phyloP scores from a whole-genome alignment of 2,113 vertebrate species.

The Turdus rufiventris region DNA sequence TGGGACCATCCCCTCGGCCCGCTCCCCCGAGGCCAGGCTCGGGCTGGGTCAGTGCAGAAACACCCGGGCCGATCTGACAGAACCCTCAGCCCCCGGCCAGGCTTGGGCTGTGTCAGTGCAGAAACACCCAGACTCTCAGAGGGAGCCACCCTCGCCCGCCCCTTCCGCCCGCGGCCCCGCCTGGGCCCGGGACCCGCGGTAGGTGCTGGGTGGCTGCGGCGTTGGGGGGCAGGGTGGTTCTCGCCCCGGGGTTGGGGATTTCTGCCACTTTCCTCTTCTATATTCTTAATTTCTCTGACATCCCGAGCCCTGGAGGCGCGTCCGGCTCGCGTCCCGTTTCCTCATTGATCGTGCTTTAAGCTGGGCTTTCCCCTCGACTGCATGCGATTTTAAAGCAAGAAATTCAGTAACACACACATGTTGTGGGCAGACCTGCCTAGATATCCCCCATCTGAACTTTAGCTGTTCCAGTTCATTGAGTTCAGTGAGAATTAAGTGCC shows the following conservation, averaged over 20 bases:
- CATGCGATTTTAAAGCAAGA: not conserved
- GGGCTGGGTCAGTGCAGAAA: rapidly evolving
- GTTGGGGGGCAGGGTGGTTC: not conserved
- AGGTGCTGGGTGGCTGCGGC: not conserved
- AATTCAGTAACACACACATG: too few species aligned
- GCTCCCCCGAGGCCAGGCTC: rapidly evolving
- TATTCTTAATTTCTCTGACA: not conserved
- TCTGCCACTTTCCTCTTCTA: rapidly evolving
- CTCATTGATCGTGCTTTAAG: not conserved
- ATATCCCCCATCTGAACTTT: not conserved
- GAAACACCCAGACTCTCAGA: rapidly evolving
- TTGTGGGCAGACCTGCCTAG: not conserved
- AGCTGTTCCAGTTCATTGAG: too few species aligned
- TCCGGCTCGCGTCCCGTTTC: not conserved
- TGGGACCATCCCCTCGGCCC: rapidly evolving
- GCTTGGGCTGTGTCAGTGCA: too few species aligned
- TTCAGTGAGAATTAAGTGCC: not conserved
- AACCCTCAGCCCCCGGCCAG: too few species aligned
- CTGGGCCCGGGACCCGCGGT: not conserved
- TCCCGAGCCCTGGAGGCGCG: not conserved
- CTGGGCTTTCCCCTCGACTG: not conserved
- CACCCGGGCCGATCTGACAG: rapidly evolving
- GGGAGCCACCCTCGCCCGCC: not conserved
- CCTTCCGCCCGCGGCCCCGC: not conserved
- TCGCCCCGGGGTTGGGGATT: rapidly evolving